A percentile compares a stretch with the other conserved stretches of the same genome.
Evolutionary conservation across 2,797 vertebrate genomes (phyloP).

Genomic region (Poeciliopsis presidionis): DNA sequence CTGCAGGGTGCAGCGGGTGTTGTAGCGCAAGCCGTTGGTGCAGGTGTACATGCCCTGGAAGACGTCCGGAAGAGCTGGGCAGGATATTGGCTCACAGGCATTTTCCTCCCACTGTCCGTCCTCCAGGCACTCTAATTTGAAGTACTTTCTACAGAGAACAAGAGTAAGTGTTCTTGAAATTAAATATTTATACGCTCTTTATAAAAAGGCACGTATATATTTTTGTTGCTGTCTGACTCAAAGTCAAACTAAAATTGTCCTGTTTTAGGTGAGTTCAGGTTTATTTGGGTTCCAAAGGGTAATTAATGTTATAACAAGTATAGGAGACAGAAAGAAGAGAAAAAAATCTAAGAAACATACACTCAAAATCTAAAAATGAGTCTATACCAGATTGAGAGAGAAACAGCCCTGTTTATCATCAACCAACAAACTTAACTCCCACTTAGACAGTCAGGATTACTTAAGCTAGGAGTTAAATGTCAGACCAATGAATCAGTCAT

Average conservation of each 20-base stretch:
- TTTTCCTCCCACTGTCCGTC: constrained; percentile 89
- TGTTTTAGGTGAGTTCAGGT: neutral
- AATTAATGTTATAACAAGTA: no score
- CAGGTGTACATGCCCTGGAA: constrained; percentile 96
- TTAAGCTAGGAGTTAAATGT: neutral
- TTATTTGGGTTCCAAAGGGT: no score
- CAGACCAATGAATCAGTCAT: neutral
- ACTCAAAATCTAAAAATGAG: no score
- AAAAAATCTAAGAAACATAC: no score
- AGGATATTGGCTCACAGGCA: constrained; percentile 86
- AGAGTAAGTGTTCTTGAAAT: constrained; percentile 3
- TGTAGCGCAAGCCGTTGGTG: constrained; percentile 85
- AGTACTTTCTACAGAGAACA: constrained; percentile 84
- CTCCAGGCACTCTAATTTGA: constrained; percentile 91
- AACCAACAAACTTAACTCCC: no score
- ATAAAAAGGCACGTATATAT: neutral
- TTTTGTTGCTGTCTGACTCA: neutral
- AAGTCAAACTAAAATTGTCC: neutral
- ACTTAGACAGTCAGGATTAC: neutral
- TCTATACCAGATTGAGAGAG: no score
- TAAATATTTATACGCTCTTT: neutral
- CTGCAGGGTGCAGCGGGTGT: constrained; percentile 86
- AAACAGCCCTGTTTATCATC: no score
- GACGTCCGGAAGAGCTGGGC: constrained; percentile 82
- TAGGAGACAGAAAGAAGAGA: no score